Base-by-base conservation (phyloP, 2,113 vertebrate genomes). In the Siniperca chuatsi region DNA sequence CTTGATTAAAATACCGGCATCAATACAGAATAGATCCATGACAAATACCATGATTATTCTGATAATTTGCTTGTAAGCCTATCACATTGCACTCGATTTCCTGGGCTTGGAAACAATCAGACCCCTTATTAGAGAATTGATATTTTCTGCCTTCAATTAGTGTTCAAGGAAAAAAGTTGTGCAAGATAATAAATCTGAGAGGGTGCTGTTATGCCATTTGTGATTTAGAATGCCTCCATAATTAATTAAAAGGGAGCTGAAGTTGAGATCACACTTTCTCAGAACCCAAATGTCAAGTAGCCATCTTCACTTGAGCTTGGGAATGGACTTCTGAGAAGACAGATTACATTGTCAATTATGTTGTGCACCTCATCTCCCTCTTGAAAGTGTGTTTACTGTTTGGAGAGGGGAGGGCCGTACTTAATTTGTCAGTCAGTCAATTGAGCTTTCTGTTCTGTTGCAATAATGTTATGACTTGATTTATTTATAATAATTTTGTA, bases 61-160 rank as follows among this genome's bases (percentile, higher is more conserved):
- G 25, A 77, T 87, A 74, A 85, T 89, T 89, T 85, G 75, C 66
- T 81, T 71, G 79, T 74, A 65, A 87, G 64, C 66, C 62, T 29
- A 62, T 90, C 82, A 78, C 69, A 87, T 88, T 89, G 35, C 78
- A 79, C 90, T 87, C 72, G 68, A 89, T 91, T 88, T 87, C 48
- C 65, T 33, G 2, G 33, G 9, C 75, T 75, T 76, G 71, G 73
- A 90, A 92, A 93, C 88, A 94, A 88, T 93, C 91, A 88, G 86
- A 70, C 23, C 83, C 68, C 84, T 92, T 82, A 92, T 93, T 93
- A 93, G 83, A 52, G 79, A 90, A 94, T 93, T 91, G 79, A 89
- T 90, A 87, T 92, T 93, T 92, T 91, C 84, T 73, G 72, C 68
- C 81, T 91, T 90, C 85, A 92, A 93, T 93, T 94, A 89, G 84